Evolutionary conservation across 2,113 vertebrate species (phyloP).

Genomic region (Ophthalmolycus amberensis): DNA sequence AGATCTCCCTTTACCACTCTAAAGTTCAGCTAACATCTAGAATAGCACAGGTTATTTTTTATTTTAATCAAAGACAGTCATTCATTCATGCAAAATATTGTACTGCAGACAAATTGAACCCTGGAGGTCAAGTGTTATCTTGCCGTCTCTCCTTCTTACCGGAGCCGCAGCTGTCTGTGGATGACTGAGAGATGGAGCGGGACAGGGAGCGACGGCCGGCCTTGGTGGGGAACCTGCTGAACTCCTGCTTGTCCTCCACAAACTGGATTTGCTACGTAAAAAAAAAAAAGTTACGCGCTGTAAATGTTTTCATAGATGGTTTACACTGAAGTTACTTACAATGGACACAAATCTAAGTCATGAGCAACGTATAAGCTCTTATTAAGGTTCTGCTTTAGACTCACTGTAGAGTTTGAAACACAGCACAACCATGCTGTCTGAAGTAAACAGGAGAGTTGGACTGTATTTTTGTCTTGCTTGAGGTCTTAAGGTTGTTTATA

Average conservation of each 20-base stretch:
- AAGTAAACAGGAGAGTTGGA: neutral
- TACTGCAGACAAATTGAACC: neutral
- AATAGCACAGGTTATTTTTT: neutral
- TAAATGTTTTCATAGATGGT: neutral
- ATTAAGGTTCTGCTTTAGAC: neutral
- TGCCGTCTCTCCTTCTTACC: slow-evolving; percentile 78
- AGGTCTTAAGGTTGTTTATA: neutral
- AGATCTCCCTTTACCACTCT: neutral
- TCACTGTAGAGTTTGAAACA: neutral
- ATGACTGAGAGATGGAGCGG: slow-evolving; percentile 96
- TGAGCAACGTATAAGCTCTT: neutral
- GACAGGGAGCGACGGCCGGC: slow-evolving; percentile 94
- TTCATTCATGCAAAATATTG: neutral
- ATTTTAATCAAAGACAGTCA: neutral
- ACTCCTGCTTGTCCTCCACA: slow-evolving; percentile 96
- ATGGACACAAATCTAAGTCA: neutral
- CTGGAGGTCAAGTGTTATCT: neutral
- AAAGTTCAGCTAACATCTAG: neutral
- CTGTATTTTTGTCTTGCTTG: neutral
- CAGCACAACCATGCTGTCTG: neutral
- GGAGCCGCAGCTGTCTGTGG: slow-evolving; percentile 96
- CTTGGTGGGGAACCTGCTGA: slow-evolving; percentile 94
- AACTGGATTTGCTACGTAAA: slow-evolving; percentile 91
- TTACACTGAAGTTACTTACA: neutral
- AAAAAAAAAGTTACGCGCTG: neutral